These are phyloP conservation scores for Odontocerum albicorne DNA, from an alignment of 2,888 invertebrate species.

Conservation along the genomic window DNA sequence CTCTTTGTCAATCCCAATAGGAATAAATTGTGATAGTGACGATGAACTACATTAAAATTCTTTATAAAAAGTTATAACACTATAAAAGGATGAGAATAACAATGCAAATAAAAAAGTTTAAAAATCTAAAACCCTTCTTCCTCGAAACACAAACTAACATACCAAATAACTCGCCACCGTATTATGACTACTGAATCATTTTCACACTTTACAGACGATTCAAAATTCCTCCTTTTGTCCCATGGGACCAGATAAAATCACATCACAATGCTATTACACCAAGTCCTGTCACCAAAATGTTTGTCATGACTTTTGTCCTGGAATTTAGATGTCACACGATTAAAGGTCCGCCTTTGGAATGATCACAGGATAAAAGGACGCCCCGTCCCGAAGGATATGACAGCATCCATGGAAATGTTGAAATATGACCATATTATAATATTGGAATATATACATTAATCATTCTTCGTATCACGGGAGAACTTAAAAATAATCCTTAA, in stretches of 20 bases:
- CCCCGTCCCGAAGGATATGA: conserved; percentile 2
- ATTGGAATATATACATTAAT: conserved; percentile 13
- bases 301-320: not conserved
- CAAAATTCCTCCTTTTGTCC: too few relatives aligned
- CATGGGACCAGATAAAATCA: not conserved
- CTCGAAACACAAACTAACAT: too few relatives aligned
- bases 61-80: too few relatives aligned
- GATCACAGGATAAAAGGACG: conserved; percentile 1
- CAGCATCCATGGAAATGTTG: conserved; percentile 3
- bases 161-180: too few relatives aligned
- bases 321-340: conserved; percentile 17
- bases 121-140: too few relatives aligned
- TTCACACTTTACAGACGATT: too few relatives aligned
- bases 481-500: not conserved
- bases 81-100: too few relatives aligned
- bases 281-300: conserved; percentile 7
- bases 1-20: too few relatives aligned
- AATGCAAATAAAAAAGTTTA: too few relatives aligned
- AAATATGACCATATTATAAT: conserved; percentile 18
- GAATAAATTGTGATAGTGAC: too few relatives aligned
- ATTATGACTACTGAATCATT: too few relatives aligned
- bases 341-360: not conserved
- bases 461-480: conserved; percentile 11
- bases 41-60: too few relatives aligned
- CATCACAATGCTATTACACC: not conserved